Evolutionary conservation across 2,888 invertebrate species (phyloP), one percentile per base, ranked within the genome.

Genomic region (Arctia plantaginis): DNA sequence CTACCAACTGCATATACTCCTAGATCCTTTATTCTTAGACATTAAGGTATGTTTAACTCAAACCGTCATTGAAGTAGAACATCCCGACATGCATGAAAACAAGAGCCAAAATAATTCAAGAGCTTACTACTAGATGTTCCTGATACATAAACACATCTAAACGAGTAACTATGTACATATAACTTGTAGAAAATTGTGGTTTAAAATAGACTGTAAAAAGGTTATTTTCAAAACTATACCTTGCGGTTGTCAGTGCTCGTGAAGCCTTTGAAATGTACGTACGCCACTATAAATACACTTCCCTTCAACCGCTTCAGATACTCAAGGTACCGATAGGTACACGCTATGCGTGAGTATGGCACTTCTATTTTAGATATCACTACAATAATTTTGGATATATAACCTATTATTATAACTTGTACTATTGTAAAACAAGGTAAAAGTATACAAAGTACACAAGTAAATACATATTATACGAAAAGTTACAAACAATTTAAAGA

Each of bases 231-330:
- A 62, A 69, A 35, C 62, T 18, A 59, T 62, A 41, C n/a, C 77
- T 77, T 73, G 75, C 66, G 55, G 66, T 68, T 65, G 77, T 80
- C 80, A 72, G 77, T 73, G 76, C 72, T 77, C 71, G 74, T 72
- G 89, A 90, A 90, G 87, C 90, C 90, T 82, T 85, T 82, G 80
- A 84, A 88, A 85, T 87, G 85, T 77, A 71, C 55, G 71, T 66
- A 65, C 77, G 76, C 77, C 74, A 85, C 82, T 88, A 86, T 86
- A 86, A 86, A 86, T 88, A 86, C 27, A 69, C 79, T 85, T 82
- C 51, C 83, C 80, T 82, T 74, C 76, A 79, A 73, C 77, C 73
- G 70, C 72, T 69, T 79, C 69, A 66, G 47, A 66, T 76, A 80
- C 74, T 72, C 66, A 35, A 55, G n/a, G 51, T 55, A 51, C 47